Evolutionary conservation across 2,797 vertebrate species (phyloP), one percentile per base, ranked within the genome.

Genomic region (Melanotaenia trifasciata): DNA sequence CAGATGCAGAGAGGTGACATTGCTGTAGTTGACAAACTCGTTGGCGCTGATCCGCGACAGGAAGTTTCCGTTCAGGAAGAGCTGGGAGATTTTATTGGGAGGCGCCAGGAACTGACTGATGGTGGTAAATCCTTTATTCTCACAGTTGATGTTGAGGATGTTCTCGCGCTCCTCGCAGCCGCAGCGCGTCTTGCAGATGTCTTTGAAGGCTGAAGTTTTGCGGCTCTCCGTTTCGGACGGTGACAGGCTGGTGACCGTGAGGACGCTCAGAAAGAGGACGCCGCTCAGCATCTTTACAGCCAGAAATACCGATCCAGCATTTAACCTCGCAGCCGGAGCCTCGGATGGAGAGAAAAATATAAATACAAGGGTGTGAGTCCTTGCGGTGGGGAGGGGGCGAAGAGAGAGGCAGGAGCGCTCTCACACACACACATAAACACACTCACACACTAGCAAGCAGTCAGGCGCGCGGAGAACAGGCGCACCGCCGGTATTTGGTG

Each of bases 21-120:
- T 98, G 90, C 96, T 96, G 51, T 98, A 99, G 92, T 96, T 97
- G 89, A 97, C 94, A 0, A 99, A 99, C 89, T 98, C 97, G 51
- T 98, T 99, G 70, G 96, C 95, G 67, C 94, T 94, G 60, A 99
- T 94, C 80, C 95, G 94, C 10, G 96, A 96, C 84, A 99, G 94
- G 13, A 98, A 96, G 80, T 99, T 99, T 58, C 97, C 97, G 2
- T 99, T 98, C 79, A 99, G 94, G 90, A 99, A 99, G 59, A 99
- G 94, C 92, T 99, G 97, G 28, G 96, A 98, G 82, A 99, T 95
- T 88, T 97, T 97, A 87, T 97, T 98, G 0, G 96, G 96, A 3
- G 97, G 97, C 0, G 97, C 96, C 87, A 97, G 96, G 54, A 98
- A 97, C 84, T 95, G 94, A 80, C 94, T 96, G 82, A 99, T 93